phyloP scores from a whole-genome alignment of 1,140 invertebrate genomes.

The Drosophila insularis region DNA sequence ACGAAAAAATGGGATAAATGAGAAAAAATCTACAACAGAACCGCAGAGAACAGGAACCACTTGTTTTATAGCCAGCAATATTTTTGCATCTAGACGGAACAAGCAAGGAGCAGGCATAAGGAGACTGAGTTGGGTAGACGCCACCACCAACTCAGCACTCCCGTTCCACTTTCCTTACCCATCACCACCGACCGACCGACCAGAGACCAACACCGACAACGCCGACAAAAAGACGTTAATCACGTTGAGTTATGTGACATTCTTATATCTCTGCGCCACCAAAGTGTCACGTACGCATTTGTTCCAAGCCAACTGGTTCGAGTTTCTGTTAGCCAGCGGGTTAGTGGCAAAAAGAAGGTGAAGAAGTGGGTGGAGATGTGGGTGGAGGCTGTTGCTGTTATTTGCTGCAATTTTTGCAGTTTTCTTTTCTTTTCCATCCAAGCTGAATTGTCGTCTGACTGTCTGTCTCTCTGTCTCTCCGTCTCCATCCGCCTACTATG shows the following conservation, averaged over 20 bases:
- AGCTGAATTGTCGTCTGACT: not conserved
- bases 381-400: constrained; percentile 44
- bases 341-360: not conserved
- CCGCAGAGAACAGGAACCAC: constrained; percentile 39
- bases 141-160: not conserved
- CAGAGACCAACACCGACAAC: not conserved
- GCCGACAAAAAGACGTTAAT: constrained; percentile 73
- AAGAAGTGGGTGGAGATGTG: constrained; percentile 17
- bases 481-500: not conserved
- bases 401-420: constrained; percentile 70
- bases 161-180: not conserved
- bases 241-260: constrained; percentile 78
- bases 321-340: not conserved
- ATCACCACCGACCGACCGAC: not conserved
- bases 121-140: not conserved
- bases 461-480: not conserved
- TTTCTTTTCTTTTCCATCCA: constrained; percentile 36
- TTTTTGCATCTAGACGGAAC: constrained; percentile 57
- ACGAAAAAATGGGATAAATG: constrained; percentile 14
- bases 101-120: not conserved
- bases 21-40: constrained; percentile 31
- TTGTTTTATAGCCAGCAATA: constrained; percentile 74
- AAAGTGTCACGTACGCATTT: constrained; percentile 80
- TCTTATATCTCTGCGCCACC: constrained; percentile 79
- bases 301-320: constrained; percentile 55